Conservation (phyloP, 1,140 invertebrate genomes). For the Batillaria attramentaria region DNA sequence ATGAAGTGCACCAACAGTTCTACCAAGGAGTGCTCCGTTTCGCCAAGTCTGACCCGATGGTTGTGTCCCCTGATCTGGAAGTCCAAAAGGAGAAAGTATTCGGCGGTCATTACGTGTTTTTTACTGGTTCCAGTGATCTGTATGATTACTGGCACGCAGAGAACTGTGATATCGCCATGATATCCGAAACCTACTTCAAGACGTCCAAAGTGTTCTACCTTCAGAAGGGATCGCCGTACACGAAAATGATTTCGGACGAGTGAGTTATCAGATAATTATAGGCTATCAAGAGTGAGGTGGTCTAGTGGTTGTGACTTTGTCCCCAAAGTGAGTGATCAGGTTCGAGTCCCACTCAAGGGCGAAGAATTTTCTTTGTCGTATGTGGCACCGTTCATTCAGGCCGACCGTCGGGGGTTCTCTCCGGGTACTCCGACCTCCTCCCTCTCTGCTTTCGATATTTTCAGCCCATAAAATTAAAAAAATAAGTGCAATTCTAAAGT, state of each 20-base stretch:
- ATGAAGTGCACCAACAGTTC: constrained; percentile 16
- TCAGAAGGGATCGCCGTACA: constrained; percentile 50
- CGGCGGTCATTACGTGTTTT: constrained; percentile 39
- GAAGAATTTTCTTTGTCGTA: background rate
- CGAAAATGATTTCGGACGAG: constrained; percentile 42
- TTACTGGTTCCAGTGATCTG: constrained; percentile 42
- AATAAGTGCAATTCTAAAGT: no score
- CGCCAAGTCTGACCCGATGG: constrained; percentile 25
- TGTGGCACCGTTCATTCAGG: background rate
- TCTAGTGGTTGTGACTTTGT: background rate
- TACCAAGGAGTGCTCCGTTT: constrained; percentile 40
- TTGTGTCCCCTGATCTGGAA: constrained; percentile 21
- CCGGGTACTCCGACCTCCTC: background rate
- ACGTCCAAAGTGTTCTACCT: constrained; percentile 43
- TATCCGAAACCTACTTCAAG: constrained; percentile 38
- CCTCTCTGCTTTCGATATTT: background rate
- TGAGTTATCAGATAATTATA: constrained; percentile 29
- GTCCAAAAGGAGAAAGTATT: constrained; percentile 40
- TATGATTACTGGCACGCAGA: constrained; percentile 30
- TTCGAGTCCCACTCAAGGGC: background rate
- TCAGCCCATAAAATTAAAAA: no score
- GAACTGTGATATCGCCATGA: constrained; percentile 41
- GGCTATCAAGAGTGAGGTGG: background rate
- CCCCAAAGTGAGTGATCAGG: no score
- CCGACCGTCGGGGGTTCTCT: background rate